Conservation (phyloP, 2,113 vertebrate species). For the Leptocoma aspasia region DNA sequence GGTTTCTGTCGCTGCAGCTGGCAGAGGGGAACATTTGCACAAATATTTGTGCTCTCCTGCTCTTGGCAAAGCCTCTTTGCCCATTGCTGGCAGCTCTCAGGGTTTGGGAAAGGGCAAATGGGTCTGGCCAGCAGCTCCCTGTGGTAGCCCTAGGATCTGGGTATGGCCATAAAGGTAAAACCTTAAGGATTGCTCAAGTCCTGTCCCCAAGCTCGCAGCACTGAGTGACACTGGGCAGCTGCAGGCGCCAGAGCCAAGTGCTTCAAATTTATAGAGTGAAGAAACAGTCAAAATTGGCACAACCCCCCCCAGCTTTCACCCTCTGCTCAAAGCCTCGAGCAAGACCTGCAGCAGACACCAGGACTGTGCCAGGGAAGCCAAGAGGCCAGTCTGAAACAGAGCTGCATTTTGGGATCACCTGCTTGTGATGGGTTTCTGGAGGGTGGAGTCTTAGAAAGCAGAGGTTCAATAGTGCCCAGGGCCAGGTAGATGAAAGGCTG, state of each 20-base stretch:
- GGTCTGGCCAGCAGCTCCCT: not conserved
- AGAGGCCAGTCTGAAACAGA: not conserved
- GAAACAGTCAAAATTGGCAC: not conserved
- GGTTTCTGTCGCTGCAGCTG: not conserved
- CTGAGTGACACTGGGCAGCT: not conserved
- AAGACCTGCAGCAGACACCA: not conserved
- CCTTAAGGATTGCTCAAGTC: rapidly evolving
- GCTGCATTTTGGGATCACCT: not conserved
- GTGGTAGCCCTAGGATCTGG: rapidly evolving
- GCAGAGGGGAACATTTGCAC: not conserved
- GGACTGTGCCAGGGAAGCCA: not conserved
- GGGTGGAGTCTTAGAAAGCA: not conserved
- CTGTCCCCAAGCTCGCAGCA: rapidly evolving
- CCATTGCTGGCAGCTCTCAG: not conserved
- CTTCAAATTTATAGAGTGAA: not conserved
- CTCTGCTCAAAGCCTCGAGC: rapidly evolving
- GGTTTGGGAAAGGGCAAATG: not conserved
- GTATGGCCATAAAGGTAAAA: not conserved
- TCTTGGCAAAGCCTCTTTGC: not conserved
- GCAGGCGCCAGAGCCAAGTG: not conserved
- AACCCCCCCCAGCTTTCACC: not conserved
- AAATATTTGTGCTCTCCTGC: not conserved
- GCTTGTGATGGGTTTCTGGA: not conserved
- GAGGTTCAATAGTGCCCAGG: not conserved
- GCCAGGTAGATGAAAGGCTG: not conserved